Evolutionary conservation across 2,113 vertebrate genomes (phyloP).

Genomic region (Myrmophylax atrothorax): DNA sequence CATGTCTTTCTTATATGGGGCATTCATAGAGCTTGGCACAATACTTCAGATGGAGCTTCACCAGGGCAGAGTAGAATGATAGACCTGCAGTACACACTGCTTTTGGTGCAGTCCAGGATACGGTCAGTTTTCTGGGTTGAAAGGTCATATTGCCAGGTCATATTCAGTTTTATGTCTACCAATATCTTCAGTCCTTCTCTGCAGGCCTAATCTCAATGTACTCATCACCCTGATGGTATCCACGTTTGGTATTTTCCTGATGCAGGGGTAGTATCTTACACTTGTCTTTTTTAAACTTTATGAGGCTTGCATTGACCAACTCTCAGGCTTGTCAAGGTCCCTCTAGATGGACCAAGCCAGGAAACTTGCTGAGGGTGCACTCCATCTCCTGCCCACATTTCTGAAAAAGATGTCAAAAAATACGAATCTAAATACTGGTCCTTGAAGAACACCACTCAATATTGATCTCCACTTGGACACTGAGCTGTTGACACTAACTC

Average conservation of each 20-base stretch:
- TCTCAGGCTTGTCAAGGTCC: too few relatives aligned
- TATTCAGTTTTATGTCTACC: not conserved
- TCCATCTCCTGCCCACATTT: not conserved
- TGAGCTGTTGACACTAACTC: fast-evolving
- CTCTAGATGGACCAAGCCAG: not conserved
- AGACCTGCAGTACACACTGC: not conserved
- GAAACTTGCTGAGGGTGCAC: not conserved
- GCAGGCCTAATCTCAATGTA: not conserved
- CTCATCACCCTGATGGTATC: not conserved
- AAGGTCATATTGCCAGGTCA: not conserved
- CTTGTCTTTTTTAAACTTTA: not conserved
- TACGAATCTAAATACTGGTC: fast-evolving
- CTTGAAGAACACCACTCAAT: not conserved
- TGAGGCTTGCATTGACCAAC: fast-evolving
- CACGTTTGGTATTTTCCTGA: not conserved
- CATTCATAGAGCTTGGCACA: not conserved
- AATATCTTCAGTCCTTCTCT: not conserved
- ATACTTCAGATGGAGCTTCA: not conserved
- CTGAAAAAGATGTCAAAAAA: not conserved
- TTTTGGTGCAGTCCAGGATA: not conserved
- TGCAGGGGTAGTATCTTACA: not conserved
- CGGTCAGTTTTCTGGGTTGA: fast-evolving
- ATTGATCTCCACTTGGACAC: not conserved
- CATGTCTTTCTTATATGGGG: fast-evolving
- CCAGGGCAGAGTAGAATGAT: fast-evolving